Evolutionary conservation across 2,113 vertebrate species (phyloP).

Genomic region (Thamnophis sirtalis): DNA sequence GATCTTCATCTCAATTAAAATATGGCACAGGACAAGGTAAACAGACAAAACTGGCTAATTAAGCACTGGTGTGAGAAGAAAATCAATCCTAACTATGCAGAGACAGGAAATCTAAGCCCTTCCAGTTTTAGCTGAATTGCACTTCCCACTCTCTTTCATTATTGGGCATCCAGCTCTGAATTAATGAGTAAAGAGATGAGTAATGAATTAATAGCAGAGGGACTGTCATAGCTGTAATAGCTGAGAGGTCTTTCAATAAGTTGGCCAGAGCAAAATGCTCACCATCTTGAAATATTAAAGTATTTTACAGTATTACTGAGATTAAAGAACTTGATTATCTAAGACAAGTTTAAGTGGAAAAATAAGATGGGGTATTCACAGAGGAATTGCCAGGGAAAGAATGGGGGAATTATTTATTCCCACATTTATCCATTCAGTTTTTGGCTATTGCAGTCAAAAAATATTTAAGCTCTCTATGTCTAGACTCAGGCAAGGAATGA

Average conservation of each 20-base stretch:
- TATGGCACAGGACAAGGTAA: background rate
- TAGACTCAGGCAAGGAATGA: background rate
- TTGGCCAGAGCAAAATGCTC: background rate
- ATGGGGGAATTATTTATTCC: too few relatives aligned
- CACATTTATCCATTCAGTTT: background rate
- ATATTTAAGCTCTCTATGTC: background rate
- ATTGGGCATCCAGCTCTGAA: background rate
- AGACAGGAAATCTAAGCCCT: background rate
- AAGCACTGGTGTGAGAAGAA: background rate
- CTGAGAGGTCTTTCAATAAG: background rate
- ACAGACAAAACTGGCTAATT: background rate
- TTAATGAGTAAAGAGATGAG: background rate
- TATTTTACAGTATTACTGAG: background rate
- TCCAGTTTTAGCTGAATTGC: background rate
- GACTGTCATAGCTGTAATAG: background rate
- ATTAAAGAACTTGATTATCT: background rate
- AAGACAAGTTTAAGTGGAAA: background rate
- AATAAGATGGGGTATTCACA: background rate
- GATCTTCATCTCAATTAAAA: background rate
- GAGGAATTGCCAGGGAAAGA: background rate
- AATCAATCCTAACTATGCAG: background rate
- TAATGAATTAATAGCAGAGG: background rate
- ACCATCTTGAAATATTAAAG: background rate
- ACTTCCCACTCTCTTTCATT: background rate
- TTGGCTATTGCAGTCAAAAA: background rate